Evolutionary conservation across 2,797 vertebrate species (phyloP).

Genomic region (Platyrinchus mystaceus): DNA sequence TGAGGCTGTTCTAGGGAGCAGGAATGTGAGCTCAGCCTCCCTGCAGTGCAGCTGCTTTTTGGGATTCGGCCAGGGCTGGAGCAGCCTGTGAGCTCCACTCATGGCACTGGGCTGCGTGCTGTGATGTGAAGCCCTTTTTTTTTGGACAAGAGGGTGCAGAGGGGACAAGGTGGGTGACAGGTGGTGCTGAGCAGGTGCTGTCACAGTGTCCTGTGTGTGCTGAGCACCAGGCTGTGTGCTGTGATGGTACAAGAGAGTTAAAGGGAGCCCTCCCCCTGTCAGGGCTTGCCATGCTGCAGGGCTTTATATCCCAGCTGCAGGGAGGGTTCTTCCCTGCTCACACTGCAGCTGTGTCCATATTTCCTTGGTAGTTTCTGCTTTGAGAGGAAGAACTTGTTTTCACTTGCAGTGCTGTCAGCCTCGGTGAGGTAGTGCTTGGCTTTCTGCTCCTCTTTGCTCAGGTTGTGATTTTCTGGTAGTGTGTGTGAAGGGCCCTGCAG

Average conservation of each 20-base stretch:
- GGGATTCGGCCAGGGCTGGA: background rate
- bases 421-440: background rate
- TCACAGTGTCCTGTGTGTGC: accelerated
- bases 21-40: background rate
- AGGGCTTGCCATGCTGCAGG: background rate
- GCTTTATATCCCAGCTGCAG: background rate
- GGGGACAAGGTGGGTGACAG: background rate
- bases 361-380: background rate
- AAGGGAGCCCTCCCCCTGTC: background rate
- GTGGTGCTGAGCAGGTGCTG: background rate
- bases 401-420: background rate
- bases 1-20: background rate
- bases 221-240: background rate
- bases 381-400: background rate
- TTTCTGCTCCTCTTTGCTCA: background rate
- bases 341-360: accelerated
- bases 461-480: background rate
- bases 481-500: background rate
- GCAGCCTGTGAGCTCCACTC: background rate
- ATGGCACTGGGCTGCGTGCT: background rate
- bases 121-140: background rate
- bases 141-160: background rate
- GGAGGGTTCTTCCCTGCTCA: background rate
- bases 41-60: background rate
- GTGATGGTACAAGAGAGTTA: background rate